A percentile compares a stretch with the other conserved stretches of the same genome.
Conservation (phyloP, 1,140 invertebrate genomes). For the Nephotettix cincticeps region DNA sequence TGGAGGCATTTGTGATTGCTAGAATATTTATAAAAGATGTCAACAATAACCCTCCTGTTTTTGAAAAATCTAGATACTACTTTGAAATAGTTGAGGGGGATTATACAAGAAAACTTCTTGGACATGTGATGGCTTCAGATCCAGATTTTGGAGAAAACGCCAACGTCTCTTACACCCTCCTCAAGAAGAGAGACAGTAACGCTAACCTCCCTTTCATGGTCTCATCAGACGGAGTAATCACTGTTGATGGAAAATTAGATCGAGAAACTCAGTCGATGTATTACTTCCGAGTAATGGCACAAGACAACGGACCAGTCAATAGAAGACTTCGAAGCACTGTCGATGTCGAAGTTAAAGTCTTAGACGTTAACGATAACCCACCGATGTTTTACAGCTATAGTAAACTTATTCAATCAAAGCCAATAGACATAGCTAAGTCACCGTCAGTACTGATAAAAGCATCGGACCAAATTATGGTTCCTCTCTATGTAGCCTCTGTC, state of each 20-base stretch:
- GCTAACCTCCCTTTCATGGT: slow-evolving; percentile 69
- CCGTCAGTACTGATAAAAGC: slow-evolving; percentile 24
- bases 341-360: slow-evolving; percentile 74
- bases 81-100: slow-evolving; percentile 80
- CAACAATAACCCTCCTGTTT: slow-evolving; percentile 83
- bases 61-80: slow-evolving; percentile 76
- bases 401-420: slow-evolving; percentile 31
- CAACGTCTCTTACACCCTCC: slow-evolving; percentile 70
- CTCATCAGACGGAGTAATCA: slow-evolving; percentile 70
- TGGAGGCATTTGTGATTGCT: slow-evolving; percentile 67
- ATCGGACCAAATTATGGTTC: slow-evolving; percentile 45
- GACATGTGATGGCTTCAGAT: slow-evolving; percentile 73
- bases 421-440: not conserved
- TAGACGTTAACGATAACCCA: slow-evolving; percentile 76
- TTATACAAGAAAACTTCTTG: slow-evolving; percentile 67
- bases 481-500: slow-evolving; percentile 68
- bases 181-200: slow-evolving; percentile 55
- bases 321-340: slow-evolving; percentile 65
- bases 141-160: slow-evolving; percentile 74
- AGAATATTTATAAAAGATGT: slow-evolving; percentile 72
- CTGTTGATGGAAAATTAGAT: slow-evolving; percentile 74
- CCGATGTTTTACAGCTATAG: slow-evolving; percentile 68
- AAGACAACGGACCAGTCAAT: slow-evolving; percentile 63
- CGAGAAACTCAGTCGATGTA: slow-evolving; percentile 72
- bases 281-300: slow-evolving; percentile 70